A percentile compares a stretch with the other conserved stretches of the same genome.
phyloP scores from a whole-genome alignment of 2,797 vertebrate species.

The Triplophysa yarkandensis region DNA sequence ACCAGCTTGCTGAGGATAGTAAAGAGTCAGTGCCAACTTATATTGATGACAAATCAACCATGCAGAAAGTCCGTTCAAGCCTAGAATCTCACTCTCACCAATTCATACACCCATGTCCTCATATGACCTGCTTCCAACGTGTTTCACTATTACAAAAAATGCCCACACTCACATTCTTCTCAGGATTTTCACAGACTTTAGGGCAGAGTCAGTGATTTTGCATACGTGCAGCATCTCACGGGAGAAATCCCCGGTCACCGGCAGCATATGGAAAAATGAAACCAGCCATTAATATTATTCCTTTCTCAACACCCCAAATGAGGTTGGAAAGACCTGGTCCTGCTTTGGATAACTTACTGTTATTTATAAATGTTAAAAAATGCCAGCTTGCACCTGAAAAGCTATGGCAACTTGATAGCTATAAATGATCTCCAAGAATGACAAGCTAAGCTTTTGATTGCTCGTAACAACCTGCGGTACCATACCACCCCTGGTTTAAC shows the following conservation, averaged over 20 bases:
- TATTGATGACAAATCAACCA: slow-evolving; percentile 20
- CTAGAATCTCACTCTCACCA: not conserved
- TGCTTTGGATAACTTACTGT: not conserved
- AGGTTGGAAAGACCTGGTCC: slow-evolving; percentile 2
- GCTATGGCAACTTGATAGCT: not conserved
- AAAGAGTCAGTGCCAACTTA: slow-evolving; percentile 12
- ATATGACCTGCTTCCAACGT: not conserved
- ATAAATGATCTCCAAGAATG: not conserved
- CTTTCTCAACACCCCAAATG: not conserved
- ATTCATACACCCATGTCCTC: not conserved
- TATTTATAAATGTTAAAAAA: not conserved
- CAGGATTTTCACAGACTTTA: slow-evolving; percentile 1
- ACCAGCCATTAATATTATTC: slow-evolving; percentile 21
- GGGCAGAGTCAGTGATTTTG: slow-evolving; percentile 13
- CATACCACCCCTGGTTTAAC: not conserved
- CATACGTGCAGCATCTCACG: slow-evolving; percentile 53
- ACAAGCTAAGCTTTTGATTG: not conserved
- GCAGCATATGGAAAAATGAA: slow-evolving; percentile 33
- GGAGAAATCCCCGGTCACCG: slow-evolving; percentile 26
- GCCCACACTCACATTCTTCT: not conserved
- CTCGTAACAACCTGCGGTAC: not conserved
- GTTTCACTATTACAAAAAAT: not conserved
- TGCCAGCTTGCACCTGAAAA: not conserved
- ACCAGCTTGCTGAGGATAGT: not conserved
- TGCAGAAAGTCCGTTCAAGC: not conserved